Percentiles rank a stretch among this genome's conserved stretches.
Conservation (phyloP, 2,888 invertebrate genomes). For the Agonum fuliginosum region DNA sequence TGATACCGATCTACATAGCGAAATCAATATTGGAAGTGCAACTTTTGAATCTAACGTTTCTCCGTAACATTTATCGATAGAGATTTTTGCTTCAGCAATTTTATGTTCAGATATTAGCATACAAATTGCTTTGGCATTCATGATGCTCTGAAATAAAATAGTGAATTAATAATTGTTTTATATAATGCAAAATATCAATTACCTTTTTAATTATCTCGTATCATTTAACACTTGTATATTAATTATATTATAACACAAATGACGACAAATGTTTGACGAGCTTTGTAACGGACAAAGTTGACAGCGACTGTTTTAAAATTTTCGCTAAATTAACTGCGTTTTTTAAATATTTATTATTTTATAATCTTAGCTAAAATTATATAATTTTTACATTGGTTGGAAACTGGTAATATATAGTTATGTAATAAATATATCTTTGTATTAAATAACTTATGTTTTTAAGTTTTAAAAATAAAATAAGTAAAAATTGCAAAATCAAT, state of each 20-base stretch:
- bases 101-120: not conserved
- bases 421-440: too few relatives aligned
- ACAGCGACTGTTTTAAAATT: constrained; percentile 22
- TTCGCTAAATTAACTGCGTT: not conserved
- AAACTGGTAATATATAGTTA: too few relatives aligned
- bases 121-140: constrained; percentile 28
- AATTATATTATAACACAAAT: not conserved
- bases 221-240: not conserved
- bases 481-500: not conserved
- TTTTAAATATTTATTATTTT: not conserved
- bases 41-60: not conserved
- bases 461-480: not conserved
- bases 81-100: constrained; percentile 21
- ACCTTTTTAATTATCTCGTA: not conserved
- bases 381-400: too few relatives aligned
- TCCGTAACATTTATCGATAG: not conserved
- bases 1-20: not conserved
- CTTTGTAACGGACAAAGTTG: constrained; percentile 20
- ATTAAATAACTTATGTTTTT: too few relatives aligned
- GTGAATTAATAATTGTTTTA: not conserved
- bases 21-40: constrained; percentile 36
- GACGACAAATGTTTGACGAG: not conserved
- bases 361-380: not conserved
- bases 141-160: not conserved
- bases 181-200: not conserved